These are phyloP conservation scores for Drosophila leontia DNA, from an alignment of 1,140 invertebrate species.

Conservation along the genomic window DNA sequence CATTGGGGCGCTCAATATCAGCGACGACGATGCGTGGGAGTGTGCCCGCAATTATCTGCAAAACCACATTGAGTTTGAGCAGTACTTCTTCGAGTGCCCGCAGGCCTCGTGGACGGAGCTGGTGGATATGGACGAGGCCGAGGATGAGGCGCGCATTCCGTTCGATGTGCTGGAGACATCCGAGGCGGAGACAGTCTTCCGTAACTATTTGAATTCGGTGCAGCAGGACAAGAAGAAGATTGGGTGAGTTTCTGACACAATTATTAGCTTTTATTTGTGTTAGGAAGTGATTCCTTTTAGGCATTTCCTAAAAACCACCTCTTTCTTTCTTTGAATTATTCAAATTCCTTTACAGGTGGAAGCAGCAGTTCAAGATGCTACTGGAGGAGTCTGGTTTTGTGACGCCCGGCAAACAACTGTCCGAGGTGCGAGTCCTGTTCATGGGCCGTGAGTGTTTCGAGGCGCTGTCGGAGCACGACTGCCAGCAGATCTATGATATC, in stretches of 20 bases:
- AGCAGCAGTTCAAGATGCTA: conserved; percentile 97
- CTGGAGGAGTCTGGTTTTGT: conserved; percentile 98
- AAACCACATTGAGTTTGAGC: conserved; percentile 94
- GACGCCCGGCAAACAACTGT: conserved; percentile 95
- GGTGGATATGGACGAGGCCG: conserved; percentile 87
- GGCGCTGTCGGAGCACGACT: conserved; percentile 94
- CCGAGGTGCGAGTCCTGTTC: conserved; percentile 96
- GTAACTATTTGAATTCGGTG: conserved; percentile 95
- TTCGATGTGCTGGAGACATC: conserved; percentile 95
- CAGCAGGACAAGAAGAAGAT: conserved; percentile 95
- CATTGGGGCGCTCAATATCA: conserved; percentile 88
- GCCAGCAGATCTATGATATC: conserved; percentile 96
- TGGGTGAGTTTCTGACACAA: conserved; percentile 88
- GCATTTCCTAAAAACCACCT: no score
- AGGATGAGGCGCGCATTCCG: conserved; percentile 92
- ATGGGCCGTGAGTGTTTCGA: conserved; percentile 98
- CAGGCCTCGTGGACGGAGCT: conserved; percentile 92
- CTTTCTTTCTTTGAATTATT: no score
- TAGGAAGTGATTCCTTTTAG: not conserved
- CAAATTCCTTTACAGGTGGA: no score
- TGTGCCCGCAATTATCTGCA: conserved; percentile 93
- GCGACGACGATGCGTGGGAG: conserved; percentile 92
- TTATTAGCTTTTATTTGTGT: not conserved
- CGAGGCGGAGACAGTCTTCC: conserved; percentile 96
- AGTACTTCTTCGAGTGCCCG: conserved; percentile 95